Evolutionary conservation across 2,113 vertebrate genomes (phyloP).

Genomic region (Aplodontia rufa): DNA sequence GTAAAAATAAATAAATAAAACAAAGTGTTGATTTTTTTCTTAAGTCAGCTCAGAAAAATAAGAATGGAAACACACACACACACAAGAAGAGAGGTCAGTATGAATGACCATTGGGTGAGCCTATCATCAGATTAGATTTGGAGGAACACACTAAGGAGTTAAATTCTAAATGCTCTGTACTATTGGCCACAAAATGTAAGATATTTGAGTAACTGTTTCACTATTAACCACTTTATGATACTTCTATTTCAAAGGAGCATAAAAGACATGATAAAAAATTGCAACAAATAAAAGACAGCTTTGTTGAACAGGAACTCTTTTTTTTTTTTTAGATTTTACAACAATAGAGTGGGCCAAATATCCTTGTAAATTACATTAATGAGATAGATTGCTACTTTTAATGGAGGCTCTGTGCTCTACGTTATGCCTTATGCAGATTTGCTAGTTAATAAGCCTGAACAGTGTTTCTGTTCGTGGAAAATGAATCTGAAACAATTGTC

Average conservation of each 20-base stretch:
- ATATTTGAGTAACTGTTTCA: constrained; percentile 50
- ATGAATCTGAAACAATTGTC: constrained; percentile 87
- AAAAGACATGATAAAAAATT: constrained; percentile 75
- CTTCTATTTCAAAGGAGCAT: constrained; percentile 45
- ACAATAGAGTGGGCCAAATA: constrained; percentile 82
- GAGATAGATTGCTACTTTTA: constrained; percentile 84
- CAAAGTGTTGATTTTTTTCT: no score
- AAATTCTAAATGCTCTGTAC: not conserved
- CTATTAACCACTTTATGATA: constrained; percentile 59
- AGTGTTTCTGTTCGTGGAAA: constrained; percentile 87
- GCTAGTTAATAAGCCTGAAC: constrained; percentile 87
- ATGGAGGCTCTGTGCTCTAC: constrained; percentile 78
- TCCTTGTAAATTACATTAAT: constrained; percentile 86
- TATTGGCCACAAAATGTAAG: constrained; percentile 3
- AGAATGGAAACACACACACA: no score
- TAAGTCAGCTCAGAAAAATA: no score
- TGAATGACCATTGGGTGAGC: not conserved
- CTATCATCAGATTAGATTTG: not conserved
- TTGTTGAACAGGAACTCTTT: constrained; percentile 56
- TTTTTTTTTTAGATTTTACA: constrained; percentile 74
- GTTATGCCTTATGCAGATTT: constrained; percentile 84
- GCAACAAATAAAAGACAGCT: constrained; percentile 70
- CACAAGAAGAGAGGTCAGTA: not conserved
- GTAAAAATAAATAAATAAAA: no score
- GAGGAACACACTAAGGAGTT: not conserved